Conservation (phyloP, 2,797 vertebrate genomes). For the Pithecia hirsuta region DNA sequence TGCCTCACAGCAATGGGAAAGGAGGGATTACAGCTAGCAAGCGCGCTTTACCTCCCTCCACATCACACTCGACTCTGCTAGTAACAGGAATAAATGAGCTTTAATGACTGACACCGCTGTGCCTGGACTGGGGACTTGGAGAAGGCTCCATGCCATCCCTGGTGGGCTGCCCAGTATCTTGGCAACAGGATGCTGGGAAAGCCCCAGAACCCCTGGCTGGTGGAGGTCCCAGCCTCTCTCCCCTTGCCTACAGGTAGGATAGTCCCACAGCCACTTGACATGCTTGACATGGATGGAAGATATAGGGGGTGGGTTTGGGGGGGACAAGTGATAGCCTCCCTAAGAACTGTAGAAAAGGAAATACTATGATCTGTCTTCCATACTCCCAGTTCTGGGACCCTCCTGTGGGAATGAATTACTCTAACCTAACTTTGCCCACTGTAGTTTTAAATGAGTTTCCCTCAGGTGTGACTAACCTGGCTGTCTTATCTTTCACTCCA, state of each 20-base stretch:
- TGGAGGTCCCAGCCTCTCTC: not conserved
- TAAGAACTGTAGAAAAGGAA: constrained; percentile 6
- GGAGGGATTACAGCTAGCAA: constrained; percentile 64
- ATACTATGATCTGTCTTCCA: not conserved
- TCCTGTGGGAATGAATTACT: not conserved
- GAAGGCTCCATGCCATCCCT: constrained; percentile 11
- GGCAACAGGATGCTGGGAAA: not conserved
- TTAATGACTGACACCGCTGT: constrained; percentile 73
- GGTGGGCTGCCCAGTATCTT: constrained; percentile 3
- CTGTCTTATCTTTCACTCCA: not conserved
- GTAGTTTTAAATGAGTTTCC: not conserved
- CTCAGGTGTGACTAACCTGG: not conserved
- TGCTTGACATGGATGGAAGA: not conserved
- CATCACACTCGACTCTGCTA: constrained; percentile 8
- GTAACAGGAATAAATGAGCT: constrained; percentile 49
- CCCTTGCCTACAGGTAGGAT: not conserved
- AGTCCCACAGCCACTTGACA: not conserved
- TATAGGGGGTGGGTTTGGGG: not conserved
- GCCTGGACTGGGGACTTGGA: not conserved
- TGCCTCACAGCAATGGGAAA: constrained; percentile 1
- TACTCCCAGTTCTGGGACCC: not conserved
- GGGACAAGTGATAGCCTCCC: not conserved
- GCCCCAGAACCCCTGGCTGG: constrained; percentile 33
- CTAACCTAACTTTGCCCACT: not conserved
- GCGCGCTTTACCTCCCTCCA: constrained; percentile 55